Percentiles rank a stretch among this genome's conserved stretches.
Evolutionary conservation across 2,888 invertebrate species (phyloP).

Genomic region (Ischnura elegans): DNA sequence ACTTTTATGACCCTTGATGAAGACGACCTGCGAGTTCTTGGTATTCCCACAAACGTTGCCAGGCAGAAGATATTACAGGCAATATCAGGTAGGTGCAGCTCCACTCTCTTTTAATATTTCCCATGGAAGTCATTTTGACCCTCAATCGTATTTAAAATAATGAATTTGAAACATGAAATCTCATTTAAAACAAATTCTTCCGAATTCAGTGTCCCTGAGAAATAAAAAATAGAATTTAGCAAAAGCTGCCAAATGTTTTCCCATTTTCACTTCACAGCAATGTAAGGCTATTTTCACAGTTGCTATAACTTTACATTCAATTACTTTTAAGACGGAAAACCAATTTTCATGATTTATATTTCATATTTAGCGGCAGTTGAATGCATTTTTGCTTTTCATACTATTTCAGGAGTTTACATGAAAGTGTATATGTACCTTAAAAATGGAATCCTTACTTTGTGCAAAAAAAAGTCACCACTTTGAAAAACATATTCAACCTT

Average conservation of each 20-base stretch:
- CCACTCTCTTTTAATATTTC: constrained; percentile 71
- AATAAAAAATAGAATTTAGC: not conserved
- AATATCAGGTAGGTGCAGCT: constrained; percentile 84
- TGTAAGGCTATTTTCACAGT: not conserved
- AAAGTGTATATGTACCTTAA: too few species aligned
- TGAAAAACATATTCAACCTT: too few species aligned
- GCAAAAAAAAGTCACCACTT: too few species aligned
- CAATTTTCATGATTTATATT: too few species aligned
- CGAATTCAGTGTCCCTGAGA: not conserved
- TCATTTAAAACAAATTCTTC: not conserved
- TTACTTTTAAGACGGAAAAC: too few species aligned
- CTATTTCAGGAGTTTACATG: too few species aligned
- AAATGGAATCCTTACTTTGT: too few species aligned
- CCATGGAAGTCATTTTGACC: constrained; percentile 36
- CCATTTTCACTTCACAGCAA: too few species aligned
- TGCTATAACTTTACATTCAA: not conserved
- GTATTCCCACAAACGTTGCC: constrained; percentile 94
- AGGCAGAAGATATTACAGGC: constrained; percentile 94
- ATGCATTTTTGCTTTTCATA: too few species aligned
- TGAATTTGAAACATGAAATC: not conserved
- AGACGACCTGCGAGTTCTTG: constrained; percentile 91
- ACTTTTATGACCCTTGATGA: constrained; percentile 95
- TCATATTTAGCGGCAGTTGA: too few species aligned
- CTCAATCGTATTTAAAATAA: not conserved
- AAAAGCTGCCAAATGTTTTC: too few species aligned